phyloP scores from a whole-genome alignment of 2,888 invertebrate genomes.

The Masnerella sp. region DNA sequence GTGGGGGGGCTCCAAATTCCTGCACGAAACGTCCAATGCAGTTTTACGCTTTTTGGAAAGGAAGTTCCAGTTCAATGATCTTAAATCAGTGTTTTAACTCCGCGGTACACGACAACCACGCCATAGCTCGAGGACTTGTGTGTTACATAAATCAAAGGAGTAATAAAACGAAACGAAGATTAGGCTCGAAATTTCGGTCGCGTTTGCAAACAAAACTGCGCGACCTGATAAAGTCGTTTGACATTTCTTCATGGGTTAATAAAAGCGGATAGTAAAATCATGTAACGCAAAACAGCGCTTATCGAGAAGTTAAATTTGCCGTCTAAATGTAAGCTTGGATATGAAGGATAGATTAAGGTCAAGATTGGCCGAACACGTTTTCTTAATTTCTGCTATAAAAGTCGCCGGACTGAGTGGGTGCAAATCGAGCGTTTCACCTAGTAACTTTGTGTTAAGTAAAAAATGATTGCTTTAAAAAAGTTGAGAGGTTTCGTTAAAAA shows the following conservation, averaged over 20 bases:
- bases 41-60: conserved; percentile 53
- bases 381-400: too few species aligned
- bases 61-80: conserved; percentile 12
- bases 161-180: background rate
- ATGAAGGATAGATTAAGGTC: conserved; percentile 12
- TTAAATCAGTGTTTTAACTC: too few species aligned
- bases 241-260: conserved; percentile 9
- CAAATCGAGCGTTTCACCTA: too few species aligned
- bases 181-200: background rate
- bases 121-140: too few species aligned
- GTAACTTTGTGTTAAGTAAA: too few species aligned
- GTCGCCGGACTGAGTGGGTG: too few species aligned
- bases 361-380: background rate
- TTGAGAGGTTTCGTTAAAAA: too few species aligned
- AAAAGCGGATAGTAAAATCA: conserved; percentile 5
- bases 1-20: conserved; percentile 73
- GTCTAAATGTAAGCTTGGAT: conserved; percentile 3
- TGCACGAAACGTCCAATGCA: conserved; percentile 72
- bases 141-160: background rate
- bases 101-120: too few species aligned
- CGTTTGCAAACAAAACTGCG: background rate
- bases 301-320: conserved; percentile 5
- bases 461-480: too few species aligned
- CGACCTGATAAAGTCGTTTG: conserved; percentile 6
- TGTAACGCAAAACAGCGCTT: conserved; percentile 13